Percentiles rank a stretch among this genome's conserved stretches.
Evolutionary conservation across 2,797 vertebrate species (phyloP).

Genomic region (Coregonus suidteri): DNA sequence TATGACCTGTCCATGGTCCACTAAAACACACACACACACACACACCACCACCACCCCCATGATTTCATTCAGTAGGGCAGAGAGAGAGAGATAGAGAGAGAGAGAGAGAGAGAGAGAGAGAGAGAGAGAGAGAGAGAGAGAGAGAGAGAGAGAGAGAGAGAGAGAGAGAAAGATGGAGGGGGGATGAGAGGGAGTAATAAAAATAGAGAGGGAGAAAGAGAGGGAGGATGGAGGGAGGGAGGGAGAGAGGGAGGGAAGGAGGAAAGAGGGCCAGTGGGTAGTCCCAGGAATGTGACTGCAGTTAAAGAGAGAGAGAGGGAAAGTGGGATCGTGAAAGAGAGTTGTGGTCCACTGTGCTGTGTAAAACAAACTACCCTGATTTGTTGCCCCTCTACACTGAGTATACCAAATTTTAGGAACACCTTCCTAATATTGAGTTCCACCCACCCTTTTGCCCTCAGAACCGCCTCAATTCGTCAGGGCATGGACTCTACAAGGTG

Average conservation of each 20-base stretch:
- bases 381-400: too few species aligned
- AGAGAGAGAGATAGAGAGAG: background rate
- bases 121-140: background rate
- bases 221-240: background rate
- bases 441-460: too few species aligned
- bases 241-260: too few species aligned
- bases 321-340: too few species aligned
- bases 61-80: background rate
- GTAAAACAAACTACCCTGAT: background rate
- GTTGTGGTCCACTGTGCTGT: background rate
- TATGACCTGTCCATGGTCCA: background rate
- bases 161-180: background rate
- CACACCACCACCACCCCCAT: background rate
- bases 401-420: too few species aligned
- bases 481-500: too few species aligned
- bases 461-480: too few species aligned
- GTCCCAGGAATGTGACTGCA: too few species aligned
- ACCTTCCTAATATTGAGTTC: too few species aligned
- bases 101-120: background rate
- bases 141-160: background rate
- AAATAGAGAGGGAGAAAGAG: background rate
- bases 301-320: too few species aligned
- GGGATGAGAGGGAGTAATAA: background rate
- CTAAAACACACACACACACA: background rate
- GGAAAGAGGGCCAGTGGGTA: too few species aligned